phyloP scores from a whole-genome alignment of 2,113 vertebrate species.

The Chamaea fasciata region DNA sequence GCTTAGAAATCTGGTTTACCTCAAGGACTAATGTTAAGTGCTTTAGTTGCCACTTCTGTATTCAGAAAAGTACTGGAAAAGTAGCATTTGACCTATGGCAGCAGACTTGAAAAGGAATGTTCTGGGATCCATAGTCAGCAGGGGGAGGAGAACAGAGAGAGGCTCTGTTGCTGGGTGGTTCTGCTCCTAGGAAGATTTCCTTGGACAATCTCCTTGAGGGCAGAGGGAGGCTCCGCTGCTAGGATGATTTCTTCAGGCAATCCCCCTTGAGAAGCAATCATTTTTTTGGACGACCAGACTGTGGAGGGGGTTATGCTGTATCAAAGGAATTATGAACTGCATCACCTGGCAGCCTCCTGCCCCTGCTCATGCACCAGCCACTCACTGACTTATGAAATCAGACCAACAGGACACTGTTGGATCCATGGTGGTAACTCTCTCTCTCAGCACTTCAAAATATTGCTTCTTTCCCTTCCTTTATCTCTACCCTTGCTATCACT shows the following conservation, averaged over 20 bases:
- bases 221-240: not conserved
- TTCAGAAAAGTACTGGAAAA: not conserved
- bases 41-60: not conserved
- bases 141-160: not conserved
- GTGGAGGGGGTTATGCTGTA: too few species aligned
- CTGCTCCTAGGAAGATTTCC: not conserved
- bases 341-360: not conserved
- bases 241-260: not conserved
- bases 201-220: not conserved
- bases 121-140: rapidly evolving
- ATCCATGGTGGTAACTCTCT: not conserved
- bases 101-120: not conserved
- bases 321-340: not conserved
- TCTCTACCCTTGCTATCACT: not conserved
- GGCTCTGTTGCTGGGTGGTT: not conserved
- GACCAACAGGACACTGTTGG: rapidly evolving
- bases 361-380: not conserved
- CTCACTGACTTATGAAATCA: rapidly evolving
- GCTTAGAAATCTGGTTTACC: not conserved
- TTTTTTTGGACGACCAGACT: rapidly evolving
- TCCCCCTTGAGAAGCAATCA: rapidly evolving
- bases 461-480: not conserved
- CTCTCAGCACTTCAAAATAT: rapidly evolving
- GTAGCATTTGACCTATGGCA: not conserved
- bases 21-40: rapidly evolving